Evolutionary conservation across 2,888 invertebrate genomes (phyloP), one percentile per base, ranked within the genome.

Genomic region (Dryocosmus kuriphilus): DNA sequence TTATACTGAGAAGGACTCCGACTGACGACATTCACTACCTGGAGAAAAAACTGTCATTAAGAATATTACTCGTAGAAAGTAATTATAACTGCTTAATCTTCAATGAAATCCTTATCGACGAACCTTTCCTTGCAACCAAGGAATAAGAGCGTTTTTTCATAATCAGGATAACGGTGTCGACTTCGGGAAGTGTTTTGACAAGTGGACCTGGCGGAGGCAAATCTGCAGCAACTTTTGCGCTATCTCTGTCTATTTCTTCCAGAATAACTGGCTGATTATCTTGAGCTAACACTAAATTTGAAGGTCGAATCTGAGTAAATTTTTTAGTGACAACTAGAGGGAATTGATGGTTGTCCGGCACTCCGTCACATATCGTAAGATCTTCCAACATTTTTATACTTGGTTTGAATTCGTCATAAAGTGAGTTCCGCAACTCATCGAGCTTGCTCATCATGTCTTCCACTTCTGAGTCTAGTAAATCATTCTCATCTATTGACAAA

Each of bases 91-190:
- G 16, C 63, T 55, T 67, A 74, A 9, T 38, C n/a, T 75, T 9
- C 67, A 41, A 24, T 41, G 62, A 67, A 73, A 74, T 65, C 9
- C 22, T 73, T 32, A 27, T 75, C 32, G 7, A 24, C 16, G 24
- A 79, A 92, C 91, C 79, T 91, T 93, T 7, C 93, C 95, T 75
- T 92, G 92, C 0, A 94, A 91, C 96, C 96, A 96, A 8, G 94
- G 93, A 38, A 94, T 94, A 14, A 93, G 92, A 77, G 92, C 92
- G 84, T 94, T 94, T 82, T n/a, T 94, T 93, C 93, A 94, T 94
- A 3, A 94, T 94, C 89, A 93, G 95, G 27, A 95, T 94, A 19
- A 90, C 86, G 67, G 92, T 93, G 65, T 94, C 94, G 0, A 92
- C 84, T 22, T 92, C 90, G 1, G 94, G 92, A 1, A 92, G 88